A percentile compares a stretch with the other conserved stretches of the same genome.
These are phyloP conservation scores for Semotilus atromaculatus DNA, from an alignment of 2,797 vertebrate species.

Conservation along the genomic window DNA sequence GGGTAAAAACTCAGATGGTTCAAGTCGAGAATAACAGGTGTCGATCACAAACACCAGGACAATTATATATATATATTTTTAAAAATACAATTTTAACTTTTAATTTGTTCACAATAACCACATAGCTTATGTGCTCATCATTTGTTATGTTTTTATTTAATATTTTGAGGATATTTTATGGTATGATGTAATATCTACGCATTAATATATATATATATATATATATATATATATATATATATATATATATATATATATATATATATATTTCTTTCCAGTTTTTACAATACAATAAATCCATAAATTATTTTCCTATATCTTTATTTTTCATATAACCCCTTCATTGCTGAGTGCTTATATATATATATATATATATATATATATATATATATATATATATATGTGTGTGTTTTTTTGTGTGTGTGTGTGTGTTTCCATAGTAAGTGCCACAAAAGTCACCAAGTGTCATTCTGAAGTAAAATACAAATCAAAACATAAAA, in stretches of 20 bases:
- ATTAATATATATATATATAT: too few relatives aligned
- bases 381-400: too few relatives aligned
- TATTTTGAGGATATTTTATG: too few relatives aligned
- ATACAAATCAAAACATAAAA: neutral
- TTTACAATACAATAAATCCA: neutral
- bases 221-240: too few relatives aligned
- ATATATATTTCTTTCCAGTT: neutral
- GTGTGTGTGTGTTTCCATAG: neutral
- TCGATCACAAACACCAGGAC: neutral
- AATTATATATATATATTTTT: too few relatives aligned
- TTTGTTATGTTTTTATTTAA: too few relatives aligned
- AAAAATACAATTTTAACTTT: neutral
- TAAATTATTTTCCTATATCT: neutral
- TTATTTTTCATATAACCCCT: neutral
- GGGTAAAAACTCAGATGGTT: neutral
- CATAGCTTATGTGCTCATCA: neutral
- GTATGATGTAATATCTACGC: too few relatives aligned
- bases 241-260: too few relatives aligned
- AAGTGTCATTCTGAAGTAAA: neutral
- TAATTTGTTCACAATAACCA: neutral
- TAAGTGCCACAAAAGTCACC: neutral
- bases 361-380: neutral
- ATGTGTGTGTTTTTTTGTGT: too few relatives aligned
- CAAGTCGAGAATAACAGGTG: conserved; percentile 18
- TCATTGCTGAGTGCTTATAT: neutral